Evolutionary conservation across 2,888 invertebrate species (phyloP).

Genomic region (Agriopis aurantiaria): DNA sequence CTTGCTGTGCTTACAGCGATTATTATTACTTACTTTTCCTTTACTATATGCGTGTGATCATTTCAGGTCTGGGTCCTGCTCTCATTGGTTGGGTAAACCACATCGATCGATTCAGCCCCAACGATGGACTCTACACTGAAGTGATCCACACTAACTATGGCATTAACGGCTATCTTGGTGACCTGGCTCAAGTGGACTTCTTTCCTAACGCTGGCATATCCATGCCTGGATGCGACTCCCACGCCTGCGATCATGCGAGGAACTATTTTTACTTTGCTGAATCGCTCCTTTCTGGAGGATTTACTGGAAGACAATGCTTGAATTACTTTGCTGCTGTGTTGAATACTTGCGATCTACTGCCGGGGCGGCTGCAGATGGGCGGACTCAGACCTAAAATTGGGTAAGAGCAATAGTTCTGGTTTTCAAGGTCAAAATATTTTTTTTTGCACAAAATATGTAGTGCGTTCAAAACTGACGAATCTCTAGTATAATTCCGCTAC

Average conservation of each 20-base stretch:
- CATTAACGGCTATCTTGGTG: conserved; percentile 63
- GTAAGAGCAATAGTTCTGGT: conserved; percentile 48
- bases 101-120: conserved; percentile 59
- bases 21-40: too few relatives aligned
- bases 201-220: conserved; percentile 72
- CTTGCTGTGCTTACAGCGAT: too few relatives aligned
- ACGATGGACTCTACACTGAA: conserved; percentile 70
- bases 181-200: conserved; percentile 68
- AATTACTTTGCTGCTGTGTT: conserved; percentile 66
- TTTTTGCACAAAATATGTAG: too few relatives aligned
- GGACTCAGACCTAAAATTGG: conserved; percentile 67
- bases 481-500: too few relatives aligned
- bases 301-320: conserved; percentile 66
- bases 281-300: conserved; percentile 62
- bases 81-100: conserved; percentile 70
- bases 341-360: conserved; percentile 56
- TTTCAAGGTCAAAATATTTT: background rate
- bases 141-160: conserved; percentile 73
- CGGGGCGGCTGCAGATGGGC: conserved; percentile 66
- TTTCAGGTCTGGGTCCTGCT: conserved; percentile 67
- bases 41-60: background rate
- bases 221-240: conserved; percentile 70
- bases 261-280: conserved; percentile 70
- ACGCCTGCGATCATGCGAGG: conserved; percentile 66
- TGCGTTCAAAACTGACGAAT: too few relatives aligned